Evolutionary conservation across 2,888 invertebrate species (phyloP).

Genomic region (Carcina quercana): DNA sequence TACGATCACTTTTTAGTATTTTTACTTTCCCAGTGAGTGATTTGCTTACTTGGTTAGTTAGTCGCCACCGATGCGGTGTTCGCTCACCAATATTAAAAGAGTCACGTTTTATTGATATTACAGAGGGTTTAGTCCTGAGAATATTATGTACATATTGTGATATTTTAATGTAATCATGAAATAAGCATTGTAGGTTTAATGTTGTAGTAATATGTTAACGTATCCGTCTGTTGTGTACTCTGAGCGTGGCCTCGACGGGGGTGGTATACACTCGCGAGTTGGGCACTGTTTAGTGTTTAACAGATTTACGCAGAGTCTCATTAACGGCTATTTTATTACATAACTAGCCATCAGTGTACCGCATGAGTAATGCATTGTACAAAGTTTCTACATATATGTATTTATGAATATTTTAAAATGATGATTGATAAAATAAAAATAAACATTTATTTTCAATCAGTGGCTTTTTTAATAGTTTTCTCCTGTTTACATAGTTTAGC

Average conservation of each 20-base stretch:
- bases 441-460: conserved; percentile 68
- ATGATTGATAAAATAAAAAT: conserved; percentile 69
- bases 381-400: conserved; percentile 71
- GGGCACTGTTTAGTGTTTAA: conserved; percentile 22
- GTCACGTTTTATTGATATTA: conserved; percentile 60
- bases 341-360: conserved; percentile 46
- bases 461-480: conserved; percentile 28
- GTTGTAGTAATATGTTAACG: conserved; percentile 42
- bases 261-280: no score
- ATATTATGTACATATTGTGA: conserved; percentile 72
- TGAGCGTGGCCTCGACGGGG: conserved; percentile 32
- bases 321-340: conserved; percentile 32
- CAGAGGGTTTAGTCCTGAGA: conserved; percentile 47
- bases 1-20: no score
- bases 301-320: conserved; percentile 44
- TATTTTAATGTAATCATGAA: conserved; percentile 69
- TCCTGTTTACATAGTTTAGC: neutral
- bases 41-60: no score
- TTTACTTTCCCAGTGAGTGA: conserved; percentile 9
- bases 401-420: conserved; percentile 69
- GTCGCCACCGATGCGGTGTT: no score
- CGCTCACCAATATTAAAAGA: conserved; percentile 33
- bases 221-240: conserved; percentile 41
- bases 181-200: conserved; percentile 58
- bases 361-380: conserved; percentile 64